Evolutionary conservation across 2,113 vertebrate genomes (phyloP).

Genomic region (Chionomys nivalis): DNA sequence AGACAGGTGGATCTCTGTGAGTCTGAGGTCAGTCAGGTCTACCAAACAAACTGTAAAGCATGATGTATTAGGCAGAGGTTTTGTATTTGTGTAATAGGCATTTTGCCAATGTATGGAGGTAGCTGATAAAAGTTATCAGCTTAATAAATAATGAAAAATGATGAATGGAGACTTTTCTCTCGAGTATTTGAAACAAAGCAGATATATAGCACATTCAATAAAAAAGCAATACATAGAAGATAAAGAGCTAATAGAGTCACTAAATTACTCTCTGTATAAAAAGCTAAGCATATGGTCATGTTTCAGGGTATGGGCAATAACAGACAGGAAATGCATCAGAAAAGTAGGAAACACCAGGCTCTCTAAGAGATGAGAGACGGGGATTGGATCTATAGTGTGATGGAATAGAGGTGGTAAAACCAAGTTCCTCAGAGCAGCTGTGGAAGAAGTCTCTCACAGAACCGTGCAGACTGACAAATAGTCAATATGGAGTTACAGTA

Average conservation of each 20-base stretch:
- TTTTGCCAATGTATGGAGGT: neutral
- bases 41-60: neutral
- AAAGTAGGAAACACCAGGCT: slow-evolving; percentile 37
- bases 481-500: slow-evolving; percentile 28
- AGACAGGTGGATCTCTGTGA: no score
- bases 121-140: slow-evolving; percentile 54
- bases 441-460: neutral
- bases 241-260: slow-evolving; percentile 30
- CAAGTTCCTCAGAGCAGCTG: slow-evolving; percentile 34
- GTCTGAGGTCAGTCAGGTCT: no score
- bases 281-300: slow-evolving; percentile 8
- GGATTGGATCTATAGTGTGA: neutral
- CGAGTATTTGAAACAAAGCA: slow-evolving; percentile 50
- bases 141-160: slow-evolving; percentile 52
- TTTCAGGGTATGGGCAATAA: slow-evolving; percentile 20
- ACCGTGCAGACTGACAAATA: slow-evolving; percentile 6
- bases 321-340: neutral
- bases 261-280: slow-evolving; percentile 52
- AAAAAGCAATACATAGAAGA: slow-evolving; percentile 23
- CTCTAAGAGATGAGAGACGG: neutral
- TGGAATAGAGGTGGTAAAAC: slow-evolving; percentile 26
- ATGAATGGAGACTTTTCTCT: slow-evolving; percentile 24
- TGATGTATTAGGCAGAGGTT: neutral
- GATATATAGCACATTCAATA: neutral
- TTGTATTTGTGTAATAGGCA: slow-evolving; percentile 20